Evolutionary conservation across 2,888 invertebrate species (phyloP).

Genomic region (Macrophya alboannulata): DNA sequence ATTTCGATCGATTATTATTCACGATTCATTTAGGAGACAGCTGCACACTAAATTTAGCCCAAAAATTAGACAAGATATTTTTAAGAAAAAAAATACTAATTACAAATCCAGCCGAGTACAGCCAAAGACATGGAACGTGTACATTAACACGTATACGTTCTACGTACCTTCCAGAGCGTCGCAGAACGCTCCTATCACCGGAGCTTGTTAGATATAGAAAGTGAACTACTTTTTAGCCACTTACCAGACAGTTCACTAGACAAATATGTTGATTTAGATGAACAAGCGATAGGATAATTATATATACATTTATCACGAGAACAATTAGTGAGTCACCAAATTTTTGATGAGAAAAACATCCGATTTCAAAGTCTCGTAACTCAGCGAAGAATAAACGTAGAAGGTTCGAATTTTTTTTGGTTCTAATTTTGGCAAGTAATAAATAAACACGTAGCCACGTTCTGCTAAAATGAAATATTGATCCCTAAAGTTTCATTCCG

Average conservation of each 20-base stretch:
- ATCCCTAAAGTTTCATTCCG: too few relatives aligned
- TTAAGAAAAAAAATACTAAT: conserved; percentile 12
- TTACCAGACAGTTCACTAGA: not conserved
- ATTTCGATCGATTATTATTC: conserved; percentile 56
- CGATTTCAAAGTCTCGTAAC: too few relatives aligned
- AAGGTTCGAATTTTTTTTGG: too few relatives aligned
- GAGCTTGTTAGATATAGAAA: not conserved
- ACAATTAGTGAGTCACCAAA: too few relatives aligned
- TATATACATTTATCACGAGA: too few relatives aligned
- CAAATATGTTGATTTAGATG: not conserved
- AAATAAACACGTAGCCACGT: too few relatives aligned
- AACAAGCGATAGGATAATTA: not conserved
- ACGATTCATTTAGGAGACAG: conserved; percentile 31
- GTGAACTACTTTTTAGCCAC: not conserved
- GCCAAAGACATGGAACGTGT: conserved; percentile 50
- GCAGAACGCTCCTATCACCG: not conserved
- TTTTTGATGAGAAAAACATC: too few relatives aligned
- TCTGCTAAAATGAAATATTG: too few relatives aligned
- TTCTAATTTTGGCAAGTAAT: too few relatives aligned
- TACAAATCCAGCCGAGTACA: conserved; percentile 41
- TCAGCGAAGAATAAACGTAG: too few relatives aligned
- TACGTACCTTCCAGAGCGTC: not conserved
- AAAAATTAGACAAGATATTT: conserved; percentile 14
- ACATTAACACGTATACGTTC: not conserved
- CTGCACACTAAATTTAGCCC: conserved; percentile 50